Evolutionary conservation across 2,888 invertebrate species (phyloP), one percentile per base, ranked within the genome.

Genomic region (Odontocerum albicorne): DNA sequence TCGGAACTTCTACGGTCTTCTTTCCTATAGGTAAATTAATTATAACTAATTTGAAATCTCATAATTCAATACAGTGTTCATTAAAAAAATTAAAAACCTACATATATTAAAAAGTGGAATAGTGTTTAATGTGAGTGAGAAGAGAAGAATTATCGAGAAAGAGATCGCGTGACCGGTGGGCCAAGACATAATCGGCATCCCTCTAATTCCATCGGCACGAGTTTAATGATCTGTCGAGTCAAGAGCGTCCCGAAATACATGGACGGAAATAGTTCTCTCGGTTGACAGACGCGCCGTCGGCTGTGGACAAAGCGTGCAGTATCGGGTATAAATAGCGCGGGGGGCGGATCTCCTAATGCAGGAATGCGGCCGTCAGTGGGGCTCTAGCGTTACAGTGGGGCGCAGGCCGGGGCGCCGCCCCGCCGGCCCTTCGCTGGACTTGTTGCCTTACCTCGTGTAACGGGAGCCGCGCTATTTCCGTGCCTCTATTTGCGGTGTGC

Each of bases 201-300:
- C n/a, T 40, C 19, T 21, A 40, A 21, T 21, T 21, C 40, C 40
- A 40, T n/a, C n/a, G n/a, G 10, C 27, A 40, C 27, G 43, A 57
- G 58, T 51, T 54, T 49, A 55, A 53, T 47, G 56, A 59, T 61
- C 61, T 58, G 27, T 45, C 59, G 56, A 61, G 57, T 60, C 62
- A 62, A 61, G 59, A 59, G 54, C 58, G 43, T 50, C 59, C 57
- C 42, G 67, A 73, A 72, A 71, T 73, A 72, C 74, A 69, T 68
- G 65, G 72, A 69, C 73, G 68, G 69, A 69, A 77, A 77, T 77
- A 77, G 71, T 65, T 64, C 66, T 72, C 67, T 72, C 67, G 69
- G 65, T 67, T 69, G 65, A 71, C 68, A 71, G 69, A 70, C 51
- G 20, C 8, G 73, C 74, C 72, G 72, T 69, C 72, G 74, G 74